These are phyloP conservation scores for Ptilorrhoa leucosticta DNA, from an alignment of 2,113 vertebrate species.

Conservation along the genomic window DNA sequence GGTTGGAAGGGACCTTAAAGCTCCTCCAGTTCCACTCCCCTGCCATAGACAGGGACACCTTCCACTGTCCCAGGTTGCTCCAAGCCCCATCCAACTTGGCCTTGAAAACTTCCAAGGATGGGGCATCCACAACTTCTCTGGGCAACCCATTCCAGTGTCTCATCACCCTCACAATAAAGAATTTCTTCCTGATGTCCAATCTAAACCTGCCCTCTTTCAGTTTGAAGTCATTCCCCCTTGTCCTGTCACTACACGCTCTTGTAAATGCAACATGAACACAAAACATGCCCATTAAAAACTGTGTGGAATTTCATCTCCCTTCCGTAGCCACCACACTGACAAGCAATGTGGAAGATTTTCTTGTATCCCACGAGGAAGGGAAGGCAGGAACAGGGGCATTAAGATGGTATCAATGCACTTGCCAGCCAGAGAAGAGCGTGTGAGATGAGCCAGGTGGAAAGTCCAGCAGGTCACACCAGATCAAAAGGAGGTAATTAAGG, in stretches of 20 bases:
- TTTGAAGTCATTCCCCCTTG: background rate
- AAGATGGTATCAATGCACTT: background rate
- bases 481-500: background rate
- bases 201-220: background rate
- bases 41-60: background rate
- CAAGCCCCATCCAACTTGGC: background rate
- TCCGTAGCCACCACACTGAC: background rate
- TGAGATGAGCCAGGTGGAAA: background rate
- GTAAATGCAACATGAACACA: rapidly evolving
- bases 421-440: rapidly evolving
- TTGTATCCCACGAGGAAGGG: background rate
- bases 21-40: too few relatives aligned
- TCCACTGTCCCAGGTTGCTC: rapidly evolving
- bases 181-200: background rate
- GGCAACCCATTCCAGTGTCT: background rate
- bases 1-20: background rate
- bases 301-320: background rate
- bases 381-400: background rate
- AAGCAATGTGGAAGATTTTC: background rate
- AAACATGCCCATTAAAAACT: background rate
- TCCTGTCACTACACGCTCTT: background rate
- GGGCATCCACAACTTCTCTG: background rate
- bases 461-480: background rate
- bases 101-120: background rate
- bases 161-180: background rate